Evolutionary conservation across 2,113 vertebrate species (phyloP).

Genomic region (Emydocephalus ijimae): DNA sequence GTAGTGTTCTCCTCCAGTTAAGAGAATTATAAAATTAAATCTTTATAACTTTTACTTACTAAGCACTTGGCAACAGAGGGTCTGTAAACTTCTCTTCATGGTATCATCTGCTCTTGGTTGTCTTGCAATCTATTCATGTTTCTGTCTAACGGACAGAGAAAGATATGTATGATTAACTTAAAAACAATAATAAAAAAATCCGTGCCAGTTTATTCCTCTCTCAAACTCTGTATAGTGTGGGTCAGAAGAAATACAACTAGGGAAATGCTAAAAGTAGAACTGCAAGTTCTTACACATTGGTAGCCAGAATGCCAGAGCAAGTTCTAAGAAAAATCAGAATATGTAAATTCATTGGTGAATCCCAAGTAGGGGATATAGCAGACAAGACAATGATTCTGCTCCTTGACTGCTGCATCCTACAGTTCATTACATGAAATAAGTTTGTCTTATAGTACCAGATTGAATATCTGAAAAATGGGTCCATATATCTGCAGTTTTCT

Average conservation of each 20-base stretch:
- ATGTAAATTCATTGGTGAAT: background rate
- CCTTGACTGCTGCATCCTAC: background rate
- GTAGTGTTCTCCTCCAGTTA: too few relatives aligned
- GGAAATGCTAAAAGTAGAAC: background rate
- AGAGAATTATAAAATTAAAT: background rate
- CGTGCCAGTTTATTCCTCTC: background rate
- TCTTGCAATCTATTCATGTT: conserved; percentile 98
- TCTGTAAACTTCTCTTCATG: conserved; percentile 99
- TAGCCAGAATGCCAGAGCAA: background rate
- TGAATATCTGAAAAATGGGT: background rate
- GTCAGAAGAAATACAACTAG: background rate
- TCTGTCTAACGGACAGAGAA: conserved; percentile 72
- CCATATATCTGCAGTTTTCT: background rate
- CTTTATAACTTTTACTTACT: conserved; percentile 79
- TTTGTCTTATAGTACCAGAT: background rate
- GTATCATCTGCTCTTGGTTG: conserved; percentile 96
- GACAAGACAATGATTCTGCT: background rate
- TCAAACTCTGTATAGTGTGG: background rate
- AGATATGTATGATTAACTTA: background rate
- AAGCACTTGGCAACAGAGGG: conserved; percentile 96
- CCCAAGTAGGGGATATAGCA: background rate
- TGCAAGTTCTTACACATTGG: background rate
- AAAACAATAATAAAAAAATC: background rate
- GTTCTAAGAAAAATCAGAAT: background rate
- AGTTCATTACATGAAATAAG: background rate